A percentile compares a stretch with the other conserved stretches of the same genome.
Evolutionary conservation across 2,888 invertebrate genomes (phyloP).

Genomic region (Eledona agricola): DNA sequence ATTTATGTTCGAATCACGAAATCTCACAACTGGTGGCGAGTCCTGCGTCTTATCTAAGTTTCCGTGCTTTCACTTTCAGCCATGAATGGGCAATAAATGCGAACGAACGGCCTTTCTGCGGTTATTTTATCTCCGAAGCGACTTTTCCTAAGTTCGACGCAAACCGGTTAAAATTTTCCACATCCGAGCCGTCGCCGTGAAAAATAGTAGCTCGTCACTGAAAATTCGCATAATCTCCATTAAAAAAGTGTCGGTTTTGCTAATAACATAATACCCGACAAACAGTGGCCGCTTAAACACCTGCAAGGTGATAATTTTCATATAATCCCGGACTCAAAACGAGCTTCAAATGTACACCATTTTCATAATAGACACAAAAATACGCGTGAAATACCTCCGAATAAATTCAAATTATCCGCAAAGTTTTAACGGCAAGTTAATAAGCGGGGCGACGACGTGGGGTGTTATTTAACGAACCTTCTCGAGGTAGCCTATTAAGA

Average conservation of each 20-base stretch:
- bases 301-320: conserved; percentile 13
- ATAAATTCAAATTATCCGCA: conserved; percentile 2
- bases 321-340: conserved; percentile 15
- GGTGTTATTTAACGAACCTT: conserved; percentile 2
- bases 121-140: conserved; percentile 44
- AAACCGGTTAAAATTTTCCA: conserved; percentile 48
- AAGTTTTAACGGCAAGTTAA: not conserved
- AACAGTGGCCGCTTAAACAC: conserved; percentile 14
- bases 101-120: conserved; percentile 50
- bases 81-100: conserved; percentile 50
- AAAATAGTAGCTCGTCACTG: conserved; percentile 4
- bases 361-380: not conserved
- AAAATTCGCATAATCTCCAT: conserved; percentile 12
- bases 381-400: not conserved
- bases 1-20: conserved; percentile 41
- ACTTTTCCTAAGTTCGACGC: conserved; percentile 43
- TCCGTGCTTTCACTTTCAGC: conserved; percentile 47
- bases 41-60: conserved; percentile 44
- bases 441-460: not conserved
- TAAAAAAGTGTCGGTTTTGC: conserved; percentile 6
- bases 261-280: conserved; percentile 17
- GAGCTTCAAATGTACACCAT: conserved; percentile 13
- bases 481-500: conserved; percentile 1
- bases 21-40: conserved; percentile 32
- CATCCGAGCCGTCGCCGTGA: too few relatives aligned